phyloP scores from a whole-genome alignment of 2,797 vertebrate species.

The Hephaestus fuliginosus region DNA sequence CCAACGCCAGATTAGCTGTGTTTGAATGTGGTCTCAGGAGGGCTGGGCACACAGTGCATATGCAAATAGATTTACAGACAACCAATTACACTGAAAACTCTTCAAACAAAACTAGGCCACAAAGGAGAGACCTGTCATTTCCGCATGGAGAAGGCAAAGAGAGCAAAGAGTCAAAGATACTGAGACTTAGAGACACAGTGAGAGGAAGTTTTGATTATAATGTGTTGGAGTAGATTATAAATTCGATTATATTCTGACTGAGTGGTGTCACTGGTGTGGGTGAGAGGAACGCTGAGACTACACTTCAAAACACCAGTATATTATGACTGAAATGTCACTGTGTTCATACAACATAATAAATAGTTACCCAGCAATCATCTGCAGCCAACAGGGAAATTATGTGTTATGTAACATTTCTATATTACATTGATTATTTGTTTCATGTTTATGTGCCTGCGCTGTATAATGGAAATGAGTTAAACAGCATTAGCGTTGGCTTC shows the following conservation, averaged over 20 bases:
- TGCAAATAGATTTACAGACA: constrained; percentile 77
- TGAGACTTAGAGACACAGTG: constrained; percentile 1
- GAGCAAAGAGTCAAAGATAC: constrained; percentile 18
- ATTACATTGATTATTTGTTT: constrained; percentile 64
- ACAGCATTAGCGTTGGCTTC: constrained; percentile 61
- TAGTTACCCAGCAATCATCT: constrained; percentile 54
- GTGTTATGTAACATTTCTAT: constrained; percentile 60
- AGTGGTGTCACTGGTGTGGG: constrained; percentile 4
- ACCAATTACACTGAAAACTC: constrained; percentile 71
- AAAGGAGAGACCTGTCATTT: constrained; percentile 46
- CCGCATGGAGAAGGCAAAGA: constrained; percentile 14
- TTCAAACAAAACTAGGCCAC: constrained; percentile 54
- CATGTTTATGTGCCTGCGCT: constrained; percentile 55
- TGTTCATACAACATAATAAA: constrained; percentile 30
- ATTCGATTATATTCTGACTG: constrained; percentile 15
- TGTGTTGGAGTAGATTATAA: constrained; percentile 19
- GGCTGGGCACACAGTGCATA: constrained; percentile 57
- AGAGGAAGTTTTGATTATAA: constrained; percentile 20
- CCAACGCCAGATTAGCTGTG: constrained; percentile 64
- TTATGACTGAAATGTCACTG: constrained; percentile 26
- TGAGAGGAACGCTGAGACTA: neutral
- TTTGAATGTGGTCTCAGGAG: constrained; percentile 72
- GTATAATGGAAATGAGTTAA: constrained; percentile 64
- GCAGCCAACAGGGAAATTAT: constrained; percentile 55
- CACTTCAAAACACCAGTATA: constrained; percentile 10